Base-by-base conservation (phyloP, 2,113 vertebrate genomes). In the Laterallus jamaicensis region DNA sequence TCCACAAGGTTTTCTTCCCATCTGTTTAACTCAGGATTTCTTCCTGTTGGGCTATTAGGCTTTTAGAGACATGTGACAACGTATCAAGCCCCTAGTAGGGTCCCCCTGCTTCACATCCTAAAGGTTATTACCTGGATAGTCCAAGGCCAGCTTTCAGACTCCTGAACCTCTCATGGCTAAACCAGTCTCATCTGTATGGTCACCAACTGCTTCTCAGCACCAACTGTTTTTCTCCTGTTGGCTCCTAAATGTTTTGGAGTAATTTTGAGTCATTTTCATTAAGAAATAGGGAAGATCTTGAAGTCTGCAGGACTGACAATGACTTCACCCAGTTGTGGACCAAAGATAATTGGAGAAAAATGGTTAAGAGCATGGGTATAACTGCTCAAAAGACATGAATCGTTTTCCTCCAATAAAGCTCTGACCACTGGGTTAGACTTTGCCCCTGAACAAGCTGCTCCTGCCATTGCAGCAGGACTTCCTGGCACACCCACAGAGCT, bases 301-400 rank as follows among this genome's bases (percentile, higher is more conserved):
- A 81, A 71, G 56, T 86, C 50, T 0, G 0, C 0, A 1, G n/a
- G 28, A 14, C 21, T 79, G 37, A 50, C 28, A 75, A 7, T 52
- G 15, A 83, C 37, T 86, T 84, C 37, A 78, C 5, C 9, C 37
- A 77, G 22, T 14, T 16, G 9, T 39, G 31, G 42, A 82, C 19
- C 49, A 82, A 91, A 87, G 66, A 42, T 16, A 78, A 49, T 10
- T 18, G 32, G 18, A 71, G 44, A 75, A 93, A 83, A 85, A 68
- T 8, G 3, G 2, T 78, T 58, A 63, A 69, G 31, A 92, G n/a
- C 47, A 74, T 32, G 74, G 37, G 11, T 22, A 69, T 67, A 82
- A 73, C 5, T 3, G 28, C 20, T 76, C 2, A 1, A 77, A 92
- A 62, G 35, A 62, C 10, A 6, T 37, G 29, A 69, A 49, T 29